Evolutionary conservation across 2,113 vertebrate genomes (phyloP).

Genomic region (Macrotis lagotis): DNA sequence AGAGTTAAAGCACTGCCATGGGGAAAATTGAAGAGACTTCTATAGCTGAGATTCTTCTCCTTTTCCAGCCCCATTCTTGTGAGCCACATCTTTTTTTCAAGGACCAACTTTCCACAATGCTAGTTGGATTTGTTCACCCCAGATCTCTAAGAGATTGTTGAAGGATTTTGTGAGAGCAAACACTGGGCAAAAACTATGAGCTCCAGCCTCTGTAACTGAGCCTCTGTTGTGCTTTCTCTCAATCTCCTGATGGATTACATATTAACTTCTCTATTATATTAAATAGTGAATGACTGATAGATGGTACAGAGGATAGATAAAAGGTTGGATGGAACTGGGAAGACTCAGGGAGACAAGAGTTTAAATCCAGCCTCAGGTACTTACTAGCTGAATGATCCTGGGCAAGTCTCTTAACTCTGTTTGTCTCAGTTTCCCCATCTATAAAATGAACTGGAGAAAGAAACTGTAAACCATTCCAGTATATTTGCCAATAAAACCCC

Average conservation of each 20-base stretch:
- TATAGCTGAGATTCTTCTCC: background rate
- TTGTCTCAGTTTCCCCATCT: no score
- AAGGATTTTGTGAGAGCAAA: background rate
- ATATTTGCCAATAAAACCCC: no score
- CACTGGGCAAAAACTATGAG: background rate
- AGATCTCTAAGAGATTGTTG: background rate
- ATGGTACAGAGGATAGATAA: no score
- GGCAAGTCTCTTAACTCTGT: no score
- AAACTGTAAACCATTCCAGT: no score
- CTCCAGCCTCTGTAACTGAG: background rate
- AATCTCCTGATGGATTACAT: background rate
- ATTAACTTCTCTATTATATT: background rate
- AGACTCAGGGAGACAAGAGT: no score
- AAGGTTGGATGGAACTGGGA: no score
- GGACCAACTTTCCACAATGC: background rate
- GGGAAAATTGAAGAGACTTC: background rate
- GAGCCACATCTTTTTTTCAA: background rate
- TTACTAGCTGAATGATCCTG: no score
- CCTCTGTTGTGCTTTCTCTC: background rate
- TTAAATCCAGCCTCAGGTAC: no score
- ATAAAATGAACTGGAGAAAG: no score
- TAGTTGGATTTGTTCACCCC: background rate
- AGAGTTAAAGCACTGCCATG: background rate
- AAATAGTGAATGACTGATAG: background rate
- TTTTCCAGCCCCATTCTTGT: background rate